Evolutionary conservation across 2,113 vertebrate genomes (phyloP).

Genomic region (Henicopernis longicauda): DNA sequence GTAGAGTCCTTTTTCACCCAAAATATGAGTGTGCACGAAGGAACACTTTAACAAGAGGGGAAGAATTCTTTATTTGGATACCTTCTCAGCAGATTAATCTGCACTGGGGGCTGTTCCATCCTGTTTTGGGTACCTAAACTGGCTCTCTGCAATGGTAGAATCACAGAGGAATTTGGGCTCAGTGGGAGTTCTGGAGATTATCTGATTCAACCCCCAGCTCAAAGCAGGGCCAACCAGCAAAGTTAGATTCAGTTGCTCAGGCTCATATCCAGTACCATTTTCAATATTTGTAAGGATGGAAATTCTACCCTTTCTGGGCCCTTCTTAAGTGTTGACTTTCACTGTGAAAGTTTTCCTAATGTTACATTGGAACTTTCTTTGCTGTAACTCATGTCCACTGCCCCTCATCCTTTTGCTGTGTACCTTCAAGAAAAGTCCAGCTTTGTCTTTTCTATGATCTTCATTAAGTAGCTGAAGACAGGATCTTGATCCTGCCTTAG

Average conservation of each 20-base stretch:
- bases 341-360: neutral
- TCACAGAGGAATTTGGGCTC: neutral
- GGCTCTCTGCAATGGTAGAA: neutral
- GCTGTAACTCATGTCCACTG: neutral
- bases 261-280: neutral
- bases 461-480: neutral
- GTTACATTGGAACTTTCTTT: neutral
- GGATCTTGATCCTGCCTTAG: neutral
- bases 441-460: neutral
- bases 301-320: neutral
- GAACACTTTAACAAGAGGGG: neutral
- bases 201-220: neutral
- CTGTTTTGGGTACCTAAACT: neutral
- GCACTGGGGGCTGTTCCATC: neutral
- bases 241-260: neutral
- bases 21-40: neutral
- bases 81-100: neutral
- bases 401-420: neutral
- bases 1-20: neutral
- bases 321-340: neutral
- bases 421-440: neutral
- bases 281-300: neutral
- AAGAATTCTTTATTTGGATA: neutral
- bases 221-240: neutral
- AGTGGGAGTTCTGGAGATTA: neutral